Evolutionary conservation across 2,888 invertebrate species (phyloP).

Genomic region (Camptogramma bilineatum): DNA sequence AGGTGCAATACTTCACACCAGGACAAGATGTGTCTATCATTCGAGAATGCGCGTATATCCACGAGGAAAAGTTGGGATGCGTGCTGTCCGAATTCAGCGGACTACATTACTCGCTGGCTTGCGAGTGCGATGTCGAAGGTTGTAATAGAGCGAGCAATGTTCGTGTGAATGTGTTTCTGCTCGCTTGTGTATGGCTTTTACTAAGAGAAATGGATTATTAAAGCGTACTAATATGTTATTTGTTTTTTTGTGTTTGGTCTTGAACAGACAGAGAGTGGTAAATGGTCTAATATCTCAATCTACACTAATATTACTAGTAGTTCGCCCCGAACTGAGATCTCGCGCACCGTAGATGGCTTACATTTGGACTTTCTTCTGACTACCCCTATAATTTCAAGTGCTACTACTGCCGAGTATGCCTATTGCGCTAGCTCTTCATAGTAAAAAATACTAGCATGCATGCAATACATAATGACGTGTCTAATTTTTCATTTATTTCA

Average conservation of each 20-base stretch:
- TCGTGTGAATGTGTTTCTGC: slow-evolving; percentile 9
- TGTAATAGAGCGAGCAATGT: slow-evolving; percentile 60
- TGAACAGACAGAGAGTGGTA: neutral
- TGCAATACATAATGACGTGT: too few relatives aligned
- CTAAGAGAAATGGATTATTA: neutral
- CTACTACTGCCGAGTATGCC: too few relatives aligned
- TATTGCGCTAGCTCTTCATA: too few relatives aligned
- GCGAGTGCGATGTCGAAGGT: slow-evolving; percentile 70
- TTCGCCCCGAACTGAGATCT: too few relatives aligned
- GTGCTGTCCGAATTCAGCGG: slow-evolving; percentile 63
- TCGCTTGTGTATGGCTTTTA: slow-evolving; percentile 9
- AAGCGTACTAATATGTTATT: neutral
- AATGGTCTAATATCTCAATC: too few relatives aligned
- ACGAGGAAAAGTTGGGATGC: slow-evolving; percentile 59
- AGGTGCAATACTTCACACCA: slow-evolving; percentile 67
- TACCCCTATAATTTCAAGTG: too few relatives aligned
- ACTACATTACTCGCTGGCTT: slow-evolving; percentile 69
- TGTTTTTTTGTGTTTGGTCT: neutral
- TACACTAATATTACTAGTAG: too few relatives aligned
- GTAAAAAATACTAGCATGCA: too few relatives aligned
- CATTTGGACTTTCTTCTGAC: too few relatives aligned
- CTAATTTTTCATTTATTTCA: too few relatives aligned
- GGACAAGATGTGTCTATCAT: slow-evolving; percentile 62
- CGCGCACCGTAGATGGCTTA: too few relatives aligned
- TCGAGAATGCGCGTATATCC: slow-evolving; percentile 72